Conservation (phyloP, 2,888 invertebrate genomes). For the Xylocampa areola region DNA sequence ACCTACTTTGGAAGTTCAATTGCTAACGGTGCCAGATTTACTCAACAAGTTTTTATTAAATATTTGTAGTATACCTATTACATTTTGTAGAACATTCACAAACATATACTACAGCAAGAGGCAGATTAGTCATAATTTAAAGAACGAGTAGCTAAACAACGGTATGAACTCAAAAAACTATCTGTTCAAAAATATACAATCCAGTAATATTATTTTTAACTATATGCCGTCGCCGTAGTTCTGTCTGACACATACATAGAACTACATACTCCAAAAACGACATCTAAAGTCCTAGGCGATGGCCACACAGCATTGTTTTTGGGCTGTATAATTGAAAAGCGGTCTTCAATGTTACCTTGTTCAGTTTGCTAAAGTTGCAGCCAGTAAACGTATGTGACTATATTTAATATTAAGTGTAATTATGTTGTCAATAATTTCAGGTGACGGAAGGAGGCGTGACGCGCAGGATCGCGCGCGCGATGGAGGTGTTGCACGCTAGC, state of each 20-base stretch:
- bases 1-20: slow-evolving; percentile 61
- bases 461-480: slow-evolving; percentile 86
- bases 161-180: slow-evolving; percentile 17
- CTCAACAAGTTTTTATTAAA: slow-evolving; percentile 46
- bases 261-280: not conserved
- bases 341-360: too few relatives aligned
- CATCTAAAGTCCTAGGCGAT: too few relatives aligned
- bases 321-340: too few relatives aligned
- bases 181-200: too few relatives aligned
- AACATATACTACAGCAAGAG: slow-evolving; percentile 23
- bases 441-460: slow-evolving; percentile 86
- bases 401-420: not conserved
- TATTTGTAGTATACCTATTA: slow-evolving; percentile 41
- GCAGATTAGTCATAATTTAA: slow-evolving; percentile 46
- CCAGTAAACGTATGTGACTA: not conserved
- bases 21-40: slow-evolving; percentile 48
- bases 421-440: slow-evolving; percentile 63
- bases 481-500: slow-evolving; percentile 93
- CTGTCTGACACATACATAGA: not conserved
- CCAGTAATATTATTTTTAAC: too few relatives aligned
- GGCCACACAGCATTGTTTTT: too few relatives aligned
- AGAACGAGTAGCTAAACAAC: slow-evolving; percentile 13
- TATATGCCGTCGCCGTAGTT: too few relatives aligned
- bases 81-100: slow-evolving; percentile 32
- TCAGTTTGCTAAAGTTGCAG: too few relatives aligned